Conservation (phyloP, 2,113 vertebrate genomes). For the Peromyscus maniculatus region DNA sequence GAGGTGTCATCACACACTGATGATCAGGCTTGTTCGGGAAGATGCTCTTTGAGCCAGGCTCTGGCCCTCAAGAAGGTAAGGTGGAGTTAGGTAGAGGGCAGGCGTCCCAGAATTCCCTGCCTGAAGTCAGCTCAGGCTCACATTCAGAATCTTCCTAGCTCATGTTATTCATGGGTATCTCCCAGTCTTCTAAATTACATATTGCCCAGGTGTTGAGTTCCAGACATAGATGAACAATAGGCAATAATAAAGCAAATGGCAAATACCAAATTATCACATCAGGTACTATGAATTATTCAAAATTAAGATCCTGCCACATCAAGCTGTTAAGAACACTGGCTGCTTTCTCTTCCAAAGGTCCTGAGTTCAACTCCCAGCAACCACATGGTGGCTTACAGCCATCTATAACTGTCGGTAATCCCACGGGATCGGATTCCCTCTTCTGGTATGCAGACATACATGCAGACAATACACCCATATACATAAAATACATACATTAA, state of each 20-base stretch:
- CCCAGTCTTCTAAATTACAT: neutral
- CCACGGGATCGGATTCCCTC: neutral
- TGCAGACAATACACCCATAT: neutral
- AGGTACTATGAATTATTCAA: neutral
- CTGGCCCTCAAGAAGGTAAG: neutral
- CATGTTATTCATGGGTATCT: neutral
- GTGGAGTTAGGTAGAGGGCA: neutral
- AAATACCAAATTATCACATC: neutral
- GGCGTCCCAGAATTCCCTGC: neutral
- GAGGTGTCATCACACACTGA: neutral
- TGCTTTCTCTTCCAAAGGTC: neutral
- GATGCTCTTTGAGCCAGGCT: neutral
- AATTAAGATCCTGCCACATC: conserved; percentile 3
- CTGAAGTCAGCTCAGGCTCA: neutral
- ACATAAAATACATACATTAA: neutral
- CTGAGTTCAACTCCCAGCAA: neutral
- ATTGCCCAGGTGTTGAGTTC: neutral
- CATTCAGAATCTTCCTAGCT: neutral
- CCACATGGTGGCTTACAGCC: too few species aligned
- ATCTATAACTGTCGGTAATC: neutral
- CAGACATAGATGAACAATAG: neutral
- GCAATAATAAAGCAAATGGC: neutral
- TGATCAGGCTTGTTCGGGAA: neutral
- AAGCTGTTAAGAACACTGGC: neutral
- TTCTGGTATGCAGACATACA: neutral